Evolutionary conservation across 2,797 vertebrate species (phyloP).

Genomic region (Oreochromis grahami): DNA sequence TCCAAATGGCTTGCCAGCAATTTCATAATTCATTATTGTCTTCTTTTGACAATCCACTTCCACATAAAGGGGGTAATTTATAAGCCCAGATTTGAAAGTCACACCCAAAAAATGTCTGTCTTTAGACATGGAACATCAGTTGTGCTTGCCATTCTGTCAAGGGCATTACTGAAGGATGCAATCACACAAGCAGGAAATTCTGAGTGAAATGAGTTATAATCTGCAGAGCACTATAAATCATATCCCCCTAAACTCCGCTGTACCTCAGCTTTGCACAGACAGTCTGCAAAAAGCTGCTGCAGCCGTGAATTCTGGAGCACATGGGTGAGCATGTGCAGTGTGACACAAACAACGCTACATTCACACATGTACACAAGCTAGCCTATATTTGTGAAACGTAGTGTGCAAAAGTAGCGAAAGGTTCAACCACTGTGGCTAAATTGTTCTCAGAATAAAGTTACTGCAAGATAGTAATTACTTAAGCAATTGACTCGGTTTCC

Average conservation of each 20-base stretch:
- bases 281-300: conserved; percentile 5
- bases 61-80: conserved; percentile 63
- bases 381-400: neutral
- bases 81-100: conserved; percentile 52
- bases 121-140: conserved; percentile 69
- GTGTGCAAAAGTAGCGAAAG: neutral
- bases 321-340: conserved; percentile 5
- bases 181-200: conserved; percentile 67
- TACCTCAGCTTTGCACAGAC: conserved; percentile 14
- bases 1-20: conserved; percentile 27
- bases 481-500: conserved; percentile 36
- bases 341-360: neutral
- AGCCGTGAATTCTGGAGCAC: conserved; percentile 10
- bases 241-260: conserved; percentile 38
- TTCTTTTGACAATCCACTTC: conserved; percentile 43
- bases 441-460: conserved; percentile 23
- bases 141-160: conserved; percentile 73
- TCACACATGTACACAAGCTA: neutral
- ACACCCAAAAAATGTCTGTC: conserved; percentile 64
- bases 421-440: neutral
- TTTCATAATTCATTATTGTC: conserved; percentile 41
- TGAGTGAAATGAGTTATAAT: conserved; percentile 72
- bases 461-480: too few species aligned
- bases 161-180: conserved; percentile 68
- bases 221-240: conserved; percentile 64